Conservation (phyloP, 2,888 invertebrate species). For the Nymphalis polychloros region DNA sequence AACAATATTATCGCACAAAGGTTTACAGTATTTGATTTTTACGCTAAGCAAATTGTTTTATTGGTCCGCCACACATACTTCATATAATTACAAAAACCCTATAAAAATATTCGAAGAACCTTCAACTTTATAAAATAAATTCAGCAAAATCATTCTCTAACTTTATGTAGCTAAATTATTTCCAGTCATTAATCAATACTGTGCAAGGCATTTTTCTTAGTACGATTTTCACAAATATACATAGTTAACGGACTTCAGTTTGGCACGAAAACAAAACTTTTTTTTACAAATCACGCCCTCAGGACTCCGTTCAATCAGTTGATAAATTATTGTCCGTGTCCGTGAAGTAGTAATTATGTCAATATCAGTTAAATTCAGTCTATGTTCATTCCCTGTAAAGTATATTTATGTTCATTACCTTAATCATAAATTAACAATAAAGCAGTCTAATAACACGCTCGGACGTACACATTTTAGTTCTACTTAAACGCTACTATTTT, state of each 20-base stretch:
- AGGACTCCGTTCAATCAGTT: slow-evolving; percentile 39
- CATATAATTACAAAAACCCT: background rate
- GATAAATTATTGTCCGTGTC: slow-evolving; percentile 59
- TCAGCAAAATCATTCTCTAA: slow-evolving; percentile 13
- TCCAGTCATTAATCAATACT: slow-evolving; percentile 61
- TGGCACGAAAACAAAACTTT: slow-evolving; percentile 58
- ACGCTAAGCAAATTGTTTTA: background rate
- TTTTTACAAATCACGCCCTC: slow-evolving; percentile 61
- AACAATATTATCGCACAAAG: background rate
- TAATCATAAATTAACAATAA: too few relatives aligned
- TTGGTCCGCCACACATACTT: background rate
- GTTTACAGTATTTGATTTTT: background rate
- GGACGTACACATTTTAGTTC: too few relatives aligned
- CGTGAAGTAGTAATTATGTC: too few relatives aligned
- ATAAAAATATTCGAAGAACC: slow-evolving; percentile 6
- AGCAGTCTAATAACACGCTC: too few relatives aligned
- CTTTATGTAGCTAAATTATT: slow-evolving; percentile 15
- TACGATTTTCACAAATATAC: slow-evolving; percentile 45
- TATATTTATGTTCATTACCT: too few relatives aligned
- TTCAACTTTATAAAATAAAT: slow-evolving; percentile 13
- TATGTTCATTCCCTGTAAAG: slow-evolving; percentile 6
- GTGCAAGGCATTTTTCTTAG: slow-evolving; percentile 65
- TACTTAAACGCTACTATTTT: too few relatives aligned
- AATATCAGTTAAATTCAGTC: background rate
- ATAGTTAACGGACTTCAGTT: slow-evolving; percentile 60